Conservation (phyloP, 2,113 vertebrate genomes). For the Macaca mulatta region DNA sequence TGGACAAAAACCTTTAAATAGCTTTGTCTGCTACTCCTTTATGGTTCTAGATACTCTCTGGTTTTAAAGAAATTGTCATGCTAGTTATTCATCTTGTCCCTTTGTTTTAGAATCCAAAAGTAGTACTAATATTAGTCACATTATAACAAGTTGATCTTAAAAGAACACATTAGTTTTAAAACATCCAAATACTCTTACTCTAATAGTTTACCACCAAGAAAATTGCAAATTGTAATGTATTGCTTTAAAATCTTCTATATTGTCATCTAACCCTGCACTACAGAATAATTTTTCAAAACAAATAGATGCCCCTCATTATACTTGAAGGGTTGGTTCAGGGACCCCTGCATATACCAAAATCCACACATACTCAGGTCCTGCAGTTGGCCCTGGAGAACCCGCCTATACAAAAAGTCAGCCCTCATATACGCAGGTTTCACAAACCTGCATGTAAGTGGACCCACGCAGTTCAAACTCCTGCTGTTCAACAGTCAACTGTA, state of each 20-base stretch:
- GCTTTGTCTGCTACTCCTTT: slow-evolving; percentile 34
- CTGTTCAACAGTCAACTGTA: too few relatives aligned
- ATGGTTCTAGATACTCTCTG: slow-evolving; percentile 23
- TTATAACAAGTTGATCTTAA: neutral
- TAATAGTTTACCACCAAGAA: slow-evolving; percentile 10
- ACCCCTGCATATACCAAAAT: too few relatives aligned
- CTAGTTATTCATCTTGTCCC: neutral
- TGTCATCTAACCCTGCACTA: neutral
- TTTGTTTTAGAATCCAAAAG: slow-evolving; percentile 49
- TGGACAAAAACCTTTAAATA: slow-evolving; percentile 69
- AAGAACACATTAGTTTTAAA: slow-evolving; percentile 22
- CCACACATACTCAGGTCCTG: too few relatives aligned
- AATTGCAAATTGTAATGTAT: neutral
- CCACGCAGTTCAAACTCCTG: too few relatives aligned
- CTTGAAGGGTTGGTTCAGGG: too few relatives aligned
- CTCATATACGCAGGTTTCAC: too few relatives aligned
- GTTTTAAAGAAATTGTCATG: slow-evolving; percentile 48
- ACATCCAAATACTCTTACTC: neutral
- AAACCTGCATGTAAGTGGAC: too few relatives aligned
- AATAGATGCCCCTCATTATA: too few relatives aligned
- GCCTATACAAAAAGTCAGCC: too few relatives aligned
- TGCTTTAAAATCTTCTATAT: slow-evolving; percentile 10
- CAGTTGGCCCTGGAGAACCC: too few relatives aligned
- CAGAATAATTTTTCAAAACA: too few relatives aligned
- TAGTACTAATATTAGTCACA: slow-evolving; percentile 9